These are phyloP conservation scores for Eupeodes luniger DNA, from an alignment of 2,888 invertebrate genomes.

Conservation along the genomic window DNA sequence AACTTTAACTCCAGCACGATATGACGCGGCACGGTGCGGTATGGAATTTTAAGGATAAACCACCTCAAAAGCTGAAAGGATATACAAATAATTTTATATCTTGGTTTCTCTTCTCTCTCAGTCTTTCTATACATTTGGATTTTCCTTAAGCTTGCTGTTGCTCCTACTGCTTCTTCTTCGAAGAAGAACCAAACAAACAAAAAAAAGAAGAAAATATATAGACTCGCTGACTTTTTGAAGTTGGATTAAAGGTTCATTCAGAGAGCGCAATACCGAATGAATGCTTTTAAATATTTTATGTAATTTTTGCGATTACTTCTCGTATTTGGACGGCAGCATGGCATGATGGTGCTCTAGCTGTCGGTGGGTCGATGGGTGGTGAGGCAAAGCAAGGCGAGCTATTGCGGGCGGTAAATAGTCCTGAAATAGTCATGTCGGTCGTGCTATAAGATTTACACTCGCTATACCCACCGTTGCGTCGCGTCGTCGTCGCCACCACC, in stretches of 20 bases:
- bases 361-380: too few relatives aligned
- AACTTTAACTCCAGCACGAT: not conserved
- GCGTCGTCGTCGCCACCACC: too few relatives aligned
- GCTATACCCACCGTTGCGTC: too few relatives aligned
- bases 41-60: conserved; percentile 48
- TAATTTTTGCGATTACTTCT: conserved; percentile 75
- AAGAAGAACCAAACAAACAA: not conserved
- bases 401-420: conserved; percentile 16
- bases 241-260: conserved; percentile 16
- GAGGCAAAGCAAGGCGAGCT: too few relatives aligned
- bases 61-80: conserved; percentile 29
- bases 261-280: conserved; percentile 56
- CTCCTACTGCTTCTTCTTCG: not conserved
- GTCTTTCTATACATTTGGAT: conserved; percentile 25
- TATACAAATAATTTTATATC: conserved; percentile 49
- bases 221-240: conserved; percentile 22
- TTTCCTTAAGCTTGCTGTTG: not conserved
- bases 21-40: too few relatives aligned
- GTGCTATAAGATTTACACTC: conserved; percentile 26
- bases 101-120: conserved; percentile 26
- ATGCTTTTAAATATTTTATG: conserved; percentile 75
- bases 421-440: conserved; percentile 31
- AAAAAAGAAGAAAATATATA: not conserved
- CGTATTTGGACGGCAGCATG: not conserved
- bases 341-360: too few relatives aligned